Percentiles rank a stretch among this genome's conserved stretches.
These are phyloP conservation scores for Austrofundulus limnaeus DNA, from an alignment of 2,113 vertebrate genomes.

Conservation along the genomic window DNA sequence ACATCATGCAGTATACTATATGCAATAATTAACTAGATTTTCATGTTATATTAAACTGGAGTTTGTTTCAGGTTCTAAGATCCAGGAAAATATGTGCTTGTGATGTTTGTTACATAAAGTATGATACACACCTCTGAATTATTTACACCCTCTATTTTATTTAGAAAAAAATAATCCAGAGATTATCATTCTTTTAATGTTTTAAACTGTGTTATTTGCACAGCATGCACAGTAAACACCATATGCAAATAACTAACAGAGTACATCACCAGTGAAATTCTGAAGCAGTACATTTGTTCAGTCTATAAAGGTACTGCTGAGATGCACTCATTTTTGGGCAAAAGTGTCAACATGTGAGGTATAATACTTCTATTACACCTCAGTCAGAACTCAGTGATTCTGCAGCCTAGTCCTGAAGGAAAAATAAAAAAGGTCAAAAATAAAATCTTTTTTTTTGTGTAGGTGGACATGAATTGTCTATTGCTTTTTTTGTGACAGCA, in stretches of 20 bases:
- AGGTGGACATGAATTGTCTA: not conserved
- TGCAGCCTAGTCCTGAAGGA: not conserved
- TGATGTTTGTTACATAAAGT: too few relatives aligned
- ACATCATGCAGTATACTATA: too few relatives aligned
- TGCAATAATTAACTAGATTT: too few relatives aligned
- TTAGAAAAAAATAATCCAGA: too few relatives aligned
- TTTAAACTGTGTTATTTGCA: too few relatives aligned
- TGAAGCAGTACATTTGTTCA: not conserved
- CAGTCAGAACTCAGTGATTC: not conserved
- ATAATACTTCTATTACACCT: not conserved
- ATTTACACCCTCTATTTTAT: too few relatives aligned
- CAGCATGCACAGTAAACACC: not conserved
- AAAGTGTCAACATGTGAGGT: not conserved
- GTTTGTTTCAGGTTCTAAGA: too few relatives aligned
- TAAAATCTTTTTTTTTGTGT: not conserved
- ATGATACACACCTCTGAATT: too few relatives aligned
- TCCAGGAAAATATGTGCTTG: too few relatives aligned
- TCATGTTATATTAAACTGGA: too few relatives aligned
- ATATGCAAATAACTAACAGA: constrained; percentile 5
- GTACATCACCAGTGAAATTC: not conserved
- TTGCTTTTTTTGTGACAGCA: not conserved
- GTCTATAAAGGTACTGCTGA: not conserved
- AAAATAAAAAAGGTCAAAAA: not conserved
- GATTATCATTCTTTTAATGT: too few relatives aligned
- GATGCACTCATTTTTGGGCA: not conserved